Base-by-base conservation (phyloP, 2,113 vertebrate genomes). In the Phrynosoma platyrhinos region DNA sequence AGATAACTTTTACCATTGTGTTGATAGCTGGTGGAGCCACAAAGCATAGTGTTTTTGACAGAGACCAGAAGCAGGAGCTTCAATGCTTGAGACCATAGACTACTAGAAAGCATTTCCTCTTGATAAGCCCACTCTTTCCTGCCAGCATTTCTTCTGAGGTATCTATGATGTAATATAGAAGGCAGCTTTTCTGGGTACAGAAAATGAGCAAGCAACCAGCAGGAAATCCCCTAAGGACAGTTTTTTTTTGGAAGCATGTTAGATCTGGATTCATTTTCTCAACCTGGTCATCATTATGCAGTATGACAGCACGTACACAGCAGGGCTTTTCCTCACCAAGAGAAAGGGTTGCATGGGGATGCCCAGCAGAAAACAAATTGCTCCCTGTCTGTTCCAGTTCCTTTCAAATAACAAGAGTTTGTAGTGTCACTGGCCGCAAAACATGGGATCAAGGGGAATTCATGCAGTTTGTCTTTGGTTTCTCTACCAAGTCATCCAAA, bases 231-330 rank as follows among this genome's bases (percentile, higher is more conserved):
- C 80, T 5, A 42, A 78, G 74, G 82, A 23, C 4, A 88, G 62
- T 74, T 81, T 88, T 36, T 36, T 88, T 88, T 83, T 83, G 81
- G 87, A 88, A 83, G 40, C 76, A 58, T 83, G 53, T 83, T 83
- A 5, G 2, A 77, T 88, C 76, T 83, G 58, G 81, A 68, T 78
- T 83, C 72, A 36, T 8, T 88, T 77, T 83, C n/a, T 81, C 68
- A 87, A 32, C 40, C 78, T 82, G 62, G 71, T 77, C 80, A 88
- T 25, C 21, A 68, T 77, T 77, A 77, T 88, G 80, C 42, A 88
- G 58, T 30, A 53, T 77, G 80, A 83, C 80, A 77, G 72, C 71
- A 42, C 27, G 16, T 68, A 68, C 53, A 40, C 36, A 82, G 58
- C 40, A 68, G 58, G 58, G 86, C 76, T 88, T 66, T 77, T 82